Conservation (phyloP, 2,797 vertebrate species). For the Sebastes minor region DNA sequence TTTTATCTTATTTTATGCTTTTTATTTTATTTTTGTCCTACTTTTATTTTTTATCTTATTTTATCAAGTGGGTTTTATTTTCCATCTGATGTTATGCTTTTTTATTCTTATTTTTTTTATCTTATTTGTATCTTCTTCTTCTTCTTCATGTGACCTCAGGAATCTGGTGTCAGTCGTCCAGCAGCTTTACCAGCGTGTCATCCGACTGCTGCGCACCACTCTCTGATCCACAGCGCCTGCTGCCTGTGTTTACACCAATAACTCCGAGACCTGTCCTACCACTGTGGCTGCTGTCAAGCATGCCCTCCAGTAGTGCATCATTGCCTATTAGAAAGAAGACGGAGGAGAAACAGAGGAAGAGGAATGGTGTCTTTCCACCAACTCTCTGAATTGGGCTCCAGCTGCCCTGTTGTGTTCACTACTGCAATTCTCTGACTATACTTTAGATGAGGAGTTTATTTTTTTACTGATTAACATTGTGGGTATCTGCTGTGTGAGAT, state of each 20-base stretch:
- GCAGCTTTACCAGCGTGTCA: conserved; percentile 78
- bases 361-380: neutral
- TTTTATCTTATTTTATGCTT: too few relatives aligned
- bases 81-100: too few relatives aligned
- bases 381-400: neutral
- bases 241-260: neutral
- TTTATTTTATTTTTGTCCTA: too few relatives aligned
- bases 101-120: too few relatives aligned
- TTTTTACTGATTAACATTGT: conserved; percentile 35
- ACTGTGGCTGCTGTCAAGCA: neutral
- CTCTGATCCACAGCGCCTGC: conserved; percentile 52
- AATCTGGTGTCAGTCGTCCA: conserved; percentile 74
- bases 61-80: too few relatives aligned
- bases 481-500: conserved; percentile 35
- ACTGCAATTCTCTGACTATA: neutral
- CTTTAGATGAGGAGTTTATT: conserved; percentile 20
- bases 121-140: neutral
- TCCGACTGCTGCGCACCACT: conserved; percentile 71
- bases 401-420: neutral
- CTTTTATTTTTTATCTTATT: too few relatives aligned
- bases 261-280: neutral
- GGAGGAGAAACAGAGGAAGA: neutral
- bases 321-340: neutral
- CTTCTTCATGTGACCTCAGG: conserved; percentile 45
- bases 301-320: neutral